phyloP scores from a whole-genome alignment of 1,140 invertebrate genomes.

The Trinorchestia longiramus region DNA sequence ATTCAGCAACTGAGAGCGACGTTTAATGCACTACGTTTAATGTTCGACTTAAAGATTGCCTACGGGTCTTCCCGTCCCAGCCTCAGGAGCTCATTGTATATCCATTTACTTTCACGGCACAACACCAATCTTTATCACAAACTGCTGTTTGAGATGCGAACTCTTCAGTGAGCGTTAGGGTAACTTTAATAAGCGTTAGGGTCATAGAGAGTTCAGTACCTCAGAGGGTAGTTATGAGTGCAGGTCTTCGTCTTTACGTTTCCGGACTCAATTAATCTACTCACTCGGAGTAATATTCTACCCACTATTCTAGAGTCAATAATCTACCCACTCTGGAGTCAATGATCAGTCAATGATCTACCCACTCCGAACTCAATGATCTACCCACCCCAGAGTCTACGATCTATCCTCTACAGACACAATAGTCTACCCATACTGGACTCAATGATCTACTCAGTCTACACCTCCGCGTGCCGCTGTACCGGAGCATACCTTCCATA shows the following conservation, averaged over 20 bases:
- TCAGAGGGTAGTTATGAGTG: background rate
- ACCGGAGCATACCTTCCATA: background rate
- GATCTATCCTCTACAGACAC: background rate
- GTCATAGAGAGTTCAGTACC: background rate
- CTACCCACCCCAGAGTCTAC: background rate
- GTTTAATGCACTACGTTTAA: background rate
- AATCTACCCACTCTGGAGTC: background rate
- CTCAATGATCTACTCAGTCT: background rate
- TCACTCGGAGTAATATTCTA: background rate
- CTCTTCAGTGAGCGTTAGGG: background rate
- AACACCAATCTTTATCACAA: background rate
- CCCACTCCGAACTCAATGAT: background rate
- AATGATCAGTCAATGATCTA: background rate
- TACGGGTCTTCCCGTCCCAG: too few species aligned
- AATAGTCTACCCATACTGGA: background rate
- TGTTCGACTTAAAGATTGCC: too few species aligned
- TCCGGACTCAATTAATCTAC: background rate
- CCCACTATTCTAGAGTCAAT: background rate
- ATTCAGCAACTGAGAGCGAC: background rate
- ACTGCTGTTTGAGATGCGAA: background rate
- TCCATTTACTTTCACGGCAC: background rate
- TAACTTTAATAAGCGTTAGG: background rate
- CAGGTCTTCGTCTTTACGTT: background rate
- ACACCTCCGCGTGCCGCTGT: too few species aligned
- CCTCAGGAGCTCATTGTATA: background rate